Evolutionary conservation across 2,888 invertebrate species (phyloP), one percentile per base, ranked within the genome.

Genomic region (Sarcophaga caerulescens): DNA sequence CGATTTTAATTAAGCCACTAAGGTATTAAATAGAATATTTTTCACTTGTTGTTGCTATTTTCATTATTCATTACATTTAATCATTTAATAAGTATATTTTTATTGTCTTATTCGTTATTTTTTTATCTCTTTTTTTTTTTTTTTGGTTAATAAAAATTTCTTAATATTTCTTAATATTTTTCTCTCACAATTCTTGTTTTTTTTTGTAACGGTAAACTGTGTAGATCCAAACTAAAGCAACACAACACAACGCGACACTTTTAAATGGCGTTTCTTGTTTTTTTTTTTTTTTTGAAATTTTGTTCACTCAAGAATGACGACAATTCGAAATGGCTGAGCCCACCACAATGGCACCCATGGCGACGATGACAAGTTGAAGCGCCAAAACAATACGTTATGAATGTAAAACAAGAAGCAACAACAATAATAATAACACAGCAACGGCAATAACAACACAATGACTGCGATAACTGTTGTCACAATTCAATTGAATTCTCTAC

Each of bases 231-330:
- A 82, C 78, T 71, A 84, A 70, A 74, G 85, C 81, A 84, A 78
- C 60, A 78, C 87, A 81, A 87, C 73, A 86, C 88, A 87, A 84
- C 87, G 78, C 88, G 81, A 76, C 84, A 87, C 81, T 81, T 81
- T 78, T 70, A 82, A 88, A 89, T 89, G 89, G 89, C 89, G 90
- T 89, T 90, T 89, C 59, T 78, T 78, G 57, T 69, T 47, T 62
- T 47, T 14, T 14, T 47, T 47, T 47, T n/a, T n/a, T n/a, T 17
- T 52, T 52, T 12, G 52, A 52, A 52, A 4, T 52, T 52, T 25
- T 92, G 92, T 90, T 92, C 90, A 92, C 90, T 92, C 91, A 92
- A 91, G 92, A 92, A 52, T 52, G 17, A 90, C 90, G 89, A 91
- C 92, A 89, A 88, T 90, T 90, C 87, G 89, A 90, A 90, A 90